These are phyloP conservation scores for Phenacoccus solenopsis DNA, from an alignment of 1,140 invertebrate genomes.

Conservation along the genomic window DNA sequence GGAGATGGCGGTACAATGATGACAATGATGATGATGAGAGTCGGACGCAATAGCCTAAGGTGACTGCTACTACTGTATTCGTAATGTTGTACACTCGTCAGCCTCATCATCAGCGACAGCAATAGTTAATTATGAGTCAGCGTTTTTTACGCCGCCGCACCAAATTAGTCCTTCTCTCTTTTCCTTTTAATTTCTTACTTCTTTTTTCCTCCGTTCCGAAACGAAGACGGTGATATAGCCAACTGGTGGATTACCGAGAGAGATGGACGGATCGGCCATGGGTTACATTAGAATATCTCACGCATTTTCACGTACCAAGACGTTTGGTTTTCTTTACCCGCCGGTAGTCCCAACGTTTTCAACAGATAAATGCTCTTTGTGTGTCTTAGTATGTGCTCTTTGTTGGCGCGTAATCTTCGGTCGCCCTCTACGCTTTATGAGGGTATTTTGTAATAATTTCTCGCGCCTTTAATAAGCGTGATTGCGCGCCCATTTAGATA, in stretches of 20 bases:
- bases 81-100: conserved; percentile 1
- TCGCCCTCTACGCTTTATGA: background rate
- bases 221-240: too few species aligned
- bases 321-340: background rate
- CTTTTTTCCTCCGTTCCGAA: too few species aligned
- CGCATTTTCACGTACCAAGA: conserved; percentile 9
- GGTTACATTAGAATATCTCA: conserved; percentile 18
- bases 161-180: conserved; percentile 11
- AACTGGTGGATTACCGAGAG: too few species aligned
- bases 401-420: too few species aligned
- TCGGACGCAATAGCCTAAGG: conserved; percentile 12
- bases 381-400: too few species aligned
- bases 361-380: background rate
- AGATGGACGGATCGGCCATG: too few species aligned
- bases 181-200: conserved; percentile 16
- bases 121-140: conserved; percentile 18
- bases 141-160: conserved; percentile 15
- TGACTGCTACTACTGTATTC: conserved; percentile 5
- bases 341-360: background rate
- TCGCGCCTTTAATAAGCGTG: background rate
- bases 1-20: background rate
- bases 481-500: background rate
- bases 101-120: conserved; percentile 9
- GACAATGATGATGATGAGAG: background rate
- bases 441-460: background rate